Conservation (phyloP, 2,797 vertebrate species). For the Oreochromis grahami region DNA sequence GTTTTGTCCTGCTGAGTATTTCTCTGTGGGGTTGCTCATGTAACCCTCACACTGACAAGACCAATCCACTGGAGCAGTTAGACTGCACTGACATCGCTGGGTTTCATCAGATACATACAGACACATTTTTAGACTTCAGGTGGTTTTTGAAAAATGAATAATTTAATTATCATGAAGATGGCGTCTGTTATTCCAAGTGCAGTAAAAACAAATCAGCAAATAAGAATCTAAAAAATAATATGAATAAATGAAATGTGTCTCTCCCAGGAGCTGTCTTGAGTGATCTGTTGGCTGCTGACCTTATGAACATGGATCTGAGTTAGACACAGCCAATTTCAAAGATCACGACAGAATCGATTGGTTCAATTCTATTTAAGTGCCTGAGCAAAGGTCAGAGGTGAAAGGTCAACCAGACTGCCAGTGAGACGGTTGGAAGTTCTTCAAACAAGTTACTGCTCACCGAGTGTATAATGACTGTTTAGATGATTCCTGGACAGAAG, state of each 20-base stretch:
- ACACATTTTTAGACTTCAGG: conserved; percentile 70
- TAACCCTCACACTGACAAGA: background rate
- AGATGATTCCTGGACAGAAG: background rate
- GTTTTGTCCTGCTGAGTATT: conserved; percentile 47
- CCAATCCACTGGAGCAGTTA: conserved; percentile 74
- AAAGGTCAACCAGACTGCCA: background rate
- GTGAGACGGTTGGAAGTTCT: background rate
- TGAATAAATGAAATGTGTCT: background rate
- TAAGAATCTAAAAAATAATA: accelerated
- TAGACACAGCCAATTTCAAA: conserved; percentile 3
- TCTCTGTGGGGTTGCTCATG: background rate
- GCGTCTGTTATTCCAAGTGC: background rate
- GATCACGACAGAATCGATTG: background rate
- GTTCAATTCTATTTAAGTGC: background rate
- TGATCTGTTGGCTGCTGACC: conserved; percentile 5
- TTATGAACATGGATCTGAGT: conserved; percentile 14
- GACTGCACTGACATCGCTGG: conserved; percentile 77
- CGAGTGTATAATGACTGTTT: background rate
- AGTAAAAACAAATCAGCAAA: background rate
- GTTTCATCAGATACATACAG: conserved; percentile 75
- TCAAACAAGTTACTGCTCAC: background rate
- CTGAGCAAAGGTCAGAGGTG: conserved; percentile 23
- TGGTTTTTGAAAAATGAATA: background rate
- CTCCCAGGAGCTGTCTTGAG: background rate
- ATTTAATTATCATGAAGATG: background rate